phyloP scores from a whole-genome alignment of 2,888 invertebrate genomes.

The Acrobasis suavella region DNA sequence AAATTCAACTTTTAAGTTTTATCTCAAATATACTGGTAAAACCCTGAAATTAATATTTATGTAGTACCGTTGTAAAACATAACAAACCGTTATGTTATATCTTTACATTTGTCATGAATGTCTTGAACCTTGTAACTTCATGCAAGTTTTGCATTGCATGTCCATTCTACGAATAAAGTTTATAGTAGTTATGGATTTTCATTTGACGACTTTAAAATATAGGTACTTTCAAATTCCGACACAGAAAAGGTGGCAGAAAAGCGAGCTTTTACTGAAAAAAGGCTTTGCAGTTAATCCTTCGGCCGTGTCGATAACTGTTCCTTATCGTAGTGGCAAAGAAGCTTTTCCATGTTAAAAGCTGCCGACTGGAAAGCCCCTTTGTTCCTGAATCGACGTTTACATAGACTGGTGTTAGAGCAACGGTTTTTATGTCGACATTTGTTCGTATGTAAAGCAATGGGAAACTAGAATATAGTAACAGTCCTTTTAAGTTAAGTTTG shows the following conservation, averaged over 20 bases:
- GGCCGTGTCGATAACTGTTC: slow-evolving; percentile 52
- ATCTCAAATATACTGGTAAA: too few relatives aligned
- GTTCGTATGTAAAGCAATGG: slow-evolving; percentile 1
- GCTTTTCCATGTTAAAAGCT: slow-evolving; percentile 76
- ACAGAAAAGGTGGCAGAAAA: slow-evolving; percentile 40
- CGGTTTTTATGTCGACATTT: slow-evolving; percentile 1
- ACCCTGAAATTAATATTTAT: too few relatives aligned
- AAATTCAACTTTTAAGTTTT: too few relatives aligned
- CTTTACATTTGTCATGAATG: too few relatives aligned
- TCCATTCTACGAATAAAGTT: too few relatives aligned
- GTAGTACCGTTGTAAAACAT: too few relatives aligned
- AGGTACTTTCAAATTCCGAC: neutral
- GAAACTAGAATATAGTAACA: neutral
- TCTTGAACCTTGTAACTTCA: too few relatives aligned
- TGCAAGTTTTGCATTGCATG: too few relatives aligned
- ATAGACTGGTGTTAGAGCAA: slow-evolving; percentile 31
- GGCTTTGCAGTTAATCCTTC: slow-evolving; percentile 51
- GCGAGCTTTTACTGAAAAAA: slow-evolving; percentile 58
- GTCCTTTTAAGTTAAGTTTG: neutral
- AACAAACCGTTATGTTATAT: too few relatives aligned
- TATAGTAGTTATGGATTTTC: neutral
- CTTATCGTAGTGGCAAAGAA: slow-evolving; percentile 75
- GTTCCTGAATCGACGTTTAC: slow-evolving; percentile 53
- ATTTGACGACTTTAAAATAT: neutral
- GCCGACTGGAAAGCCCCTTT: slow-evolving; percentile 70